A percentile compares a stretch with the other conserved stretches of the same genome.
Evolutionary conservation across 2,888 invertebrate genomes (phyloP).

Genomic region (Melinaea marsaeus): DNA sequence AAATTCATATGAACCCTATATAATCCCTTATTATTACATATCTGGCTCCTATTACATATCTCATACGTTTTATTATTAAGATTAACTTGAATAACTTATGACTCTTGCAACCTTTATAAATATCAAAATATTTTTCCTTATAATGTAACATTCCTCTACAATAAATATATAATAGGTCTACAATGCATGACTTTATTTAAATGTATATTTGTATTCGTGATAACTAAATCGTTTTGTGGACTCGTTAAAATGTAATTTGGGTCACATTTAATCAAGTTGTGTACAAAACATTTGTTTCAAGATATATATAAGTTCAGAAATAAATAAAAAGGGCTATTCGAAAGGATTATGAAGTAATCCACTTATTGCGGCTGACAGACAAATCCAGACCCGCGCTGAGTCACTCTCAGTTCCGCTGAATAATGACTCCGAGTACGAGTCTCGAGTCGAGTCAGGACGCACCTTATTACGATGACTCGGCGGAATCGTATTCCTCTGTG

Average conservation of each 20-base stretch:
- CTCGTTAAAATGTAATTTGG: constrained; percentile 61
- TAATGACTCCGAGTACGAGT: constrained; percentile 51
- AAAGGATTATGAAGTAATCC: constrained; percentile 67
- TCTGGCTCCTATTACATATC: too few species aligned
- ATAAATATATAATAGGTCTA: constrained; percentile 33
- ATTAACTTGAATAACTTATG: too few species aligned
- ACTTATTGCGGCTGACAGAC: constrained; percentile 70
- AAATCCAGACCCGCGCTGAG: constrained; percentile 53
- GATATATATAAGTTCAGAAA: constrained; percentile 37
- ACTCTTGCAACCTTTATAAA: too few species aligned
- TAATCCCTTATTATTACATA: neutral
- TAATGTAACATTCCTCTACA: constrained; percentile 47
- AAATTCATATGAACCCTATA: neutral
- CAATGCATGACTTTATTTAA: constrained; percentile 18
- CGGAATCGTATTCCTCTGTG: constrained; percentile 47
- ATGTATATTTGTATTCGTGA: constrained; percentile 29
- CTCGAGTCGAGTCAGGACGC: constrained; percentile 48
- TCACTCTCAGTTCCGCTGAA: constrained; percentile 63
- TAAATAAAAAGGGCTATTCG: constrained; percentile 54
- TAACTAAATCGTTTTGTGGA: constrained; percentile 39
- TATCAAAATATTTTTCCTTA: too few species aligned
- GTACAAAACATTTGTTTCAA: constrained; percentile 20
- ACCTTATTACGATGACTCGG: constrained; percentile 33
- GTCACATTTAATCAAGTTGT: constrained; percentile 45
- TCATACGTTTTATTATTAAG: too few species aligned